These are phyloP conservation scores for Syrista parreyssii DNA, from an alignment of 2,888 invertebrate genomes.

Conservation along the genomic window DNA sequence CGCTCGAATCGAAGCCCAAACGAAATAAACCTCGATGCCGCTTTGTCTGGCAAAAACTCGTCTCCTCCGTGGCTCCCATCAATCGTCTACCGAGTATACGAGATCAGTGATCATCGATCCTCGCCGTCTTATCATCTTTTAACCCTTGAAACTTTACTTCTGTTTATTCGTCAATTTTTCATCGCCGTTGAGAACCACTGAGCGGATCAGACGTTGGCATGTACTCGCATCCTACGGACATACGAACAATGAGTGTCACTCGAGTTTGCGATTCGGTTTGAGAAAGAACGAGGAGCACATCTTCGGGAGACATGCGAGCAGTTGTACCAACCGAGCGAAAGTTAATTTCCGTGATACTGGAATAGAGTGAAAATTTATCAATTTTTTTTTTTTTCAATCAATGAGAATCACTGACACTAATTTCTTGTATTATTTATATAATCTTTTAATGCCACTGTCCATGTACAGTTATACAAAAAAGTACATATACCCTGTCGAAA, in stretches of 20 bases:
- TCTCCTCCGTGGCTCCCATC: constrained; percentile 50
- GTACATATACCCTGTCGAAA: not conserved
- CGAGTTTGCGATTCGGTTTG: constrained; percentile 13
- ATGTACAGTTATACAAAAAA: not conserved
- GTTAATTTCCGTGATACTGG: constrained; percentile 11
- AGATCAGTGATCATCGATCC: constrained; percentile 22
- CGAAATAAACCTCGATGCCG: constrained; percentile 52
- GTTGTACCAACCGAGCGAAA: constrained; percentile 9
- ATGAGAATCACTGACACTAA: constrained; percentile 6
- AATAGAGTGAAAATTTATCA: constrained; percentile 6
- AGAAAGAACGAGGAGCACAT: constrained; percentile 24
- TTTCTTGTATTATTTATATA: not conserved
- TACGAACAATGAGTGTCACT: constrained; percentile 33
- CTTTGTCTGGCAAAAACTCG: constrained; percentile 60
- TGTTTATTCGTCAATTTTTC: not conserved
- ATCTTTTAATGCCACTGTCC: not conserved
- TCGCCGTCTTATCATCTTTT: not conserved
- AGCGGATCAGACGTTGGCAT: constrained; percentile 21
- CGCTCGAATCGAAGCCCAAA: constrained; percentile 43
- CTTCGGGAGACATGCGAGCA: constrained; percentile 19
- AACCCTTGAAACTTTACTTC: constrained; percentile 18
- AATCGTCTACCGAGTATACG: constrained; percentile 35
- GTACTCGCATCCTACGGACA: constrained; percentile 23
- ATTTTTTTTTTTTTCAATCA: not conserved
- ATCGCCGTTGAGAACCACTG: constrained; percentile 17